Conservation (phyloP, 53 echinoderm and acorn worm species). For the Holothuria leucospilota region DNA sequence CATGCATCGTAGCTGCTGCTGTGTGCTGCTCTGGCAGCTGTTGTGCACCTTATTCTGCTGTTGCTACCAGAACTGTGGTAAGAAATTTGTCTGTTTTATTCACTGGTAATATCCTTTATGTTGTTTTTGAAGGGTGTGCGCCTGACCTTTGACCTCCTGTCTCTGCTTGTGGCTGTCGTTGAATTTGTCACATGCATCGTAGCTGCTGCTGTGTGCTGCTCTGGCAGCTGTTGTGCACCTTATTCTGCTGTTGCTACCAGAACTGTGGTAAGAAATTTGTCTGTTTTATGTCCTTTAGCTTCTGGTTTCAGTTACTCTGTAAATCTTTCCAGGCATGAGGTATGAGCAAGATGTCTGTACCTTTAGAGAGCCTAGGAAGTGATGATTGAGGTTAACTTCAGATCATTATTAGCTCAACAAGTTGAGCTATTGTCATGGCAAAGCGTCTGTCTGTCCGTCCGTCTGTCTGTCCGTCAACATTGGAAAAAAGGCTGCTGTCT, state of each 20-base stretch:
- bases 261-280: conserved; percentile 24
- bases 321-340: no score
- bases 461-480: no score
- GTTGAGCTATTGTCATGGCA: no score
- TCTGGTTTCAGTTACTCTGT: no score
- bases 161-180: not conserved
- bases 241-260: conserved; percentile 15
- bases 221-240: conserved; percentile 18
- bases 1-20: conserved; percentile 2
- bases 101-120: no score
- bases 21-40: conserved; percentile 30
- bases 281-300: no score
- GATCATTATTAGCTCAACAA: no score
- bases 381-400: no score
- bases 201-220: conserved; percentile 24
- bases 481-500: no score
- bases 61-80: conserved; percentile 30
- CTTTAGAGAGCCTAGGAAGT: no score
- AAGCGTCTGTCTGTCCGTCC: no score
- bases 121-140: conserved; percentile 9
- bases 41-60: conserved; percentile 6
- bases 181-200: not conserved
- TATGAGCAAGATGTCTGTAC: no score
- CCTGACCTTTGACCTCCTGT: conserved; percentile 25
- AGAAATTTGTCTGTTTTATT: not conserved